Conservation (phyloP, 37 sponge, comb jelly and placozoan genomes). For the Eunapius fragilis region DNA sequence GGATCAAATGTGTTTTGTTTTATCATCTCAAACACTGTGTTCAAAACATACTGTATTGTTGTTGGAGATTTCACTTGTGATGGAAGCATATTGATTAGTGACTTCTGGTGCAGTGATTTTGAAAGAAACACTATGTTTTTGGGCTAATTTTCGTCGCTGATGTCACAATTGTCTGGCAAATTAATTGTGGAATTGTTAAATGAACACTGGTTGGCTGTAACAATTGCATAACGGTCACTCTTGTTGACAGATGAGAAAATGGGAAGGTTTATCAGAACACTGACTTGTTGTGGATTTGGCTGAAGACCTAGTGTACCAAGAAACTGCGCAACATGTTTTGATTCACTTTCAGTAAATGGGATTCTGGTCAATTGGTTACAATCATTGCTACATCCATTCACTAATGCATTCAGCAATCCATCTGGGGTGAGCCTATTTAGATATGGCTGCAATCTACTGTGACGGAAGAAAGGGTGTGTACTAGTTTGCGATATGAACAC, state of each 20-base stretch:
- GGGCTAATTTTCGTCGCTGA: constrained; percentile 14
- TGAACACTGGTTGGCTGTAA: background rate
- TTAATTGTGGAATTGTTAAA: background rate
- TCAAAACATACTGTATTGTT: background rate
- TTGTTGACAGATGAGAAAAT: background rate
- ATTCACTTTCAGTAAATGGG: constrained; percentile 2
- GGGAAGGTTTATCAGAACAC: background rate
- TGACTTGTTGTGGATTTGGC: background rate
- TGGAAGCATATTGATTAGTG: constrained; percentile 5
- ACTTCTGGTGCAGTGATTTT: background rate
- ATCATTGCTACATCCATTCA: background rate
- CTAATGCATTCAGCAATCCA: constrained; percentile 24
- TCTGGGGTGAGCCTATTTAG: background rate
- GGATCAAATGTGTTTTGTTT: background rate
- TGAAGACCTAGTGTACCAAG: background rate
- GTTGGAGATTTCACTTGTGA: constrained; percentile 1
- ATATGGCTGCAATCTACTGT: background rate
- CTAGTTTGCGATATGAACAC: background rate
- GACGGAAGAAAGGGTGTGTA: background rate
- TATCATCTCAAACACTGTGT: constrained; percentile 22
- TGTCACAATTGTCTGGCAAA: background rate
- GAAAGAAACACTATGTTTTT: constrained; percentile 12
- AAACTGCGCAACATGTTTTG: background rate
- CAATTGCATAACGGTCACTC: background rate
- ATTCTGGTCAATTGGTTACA: background rate